Evolutionary conservation across 2,888 invertebrate species (phyloP).

Genomic region (Eremobia ochroleuca): DNA sequence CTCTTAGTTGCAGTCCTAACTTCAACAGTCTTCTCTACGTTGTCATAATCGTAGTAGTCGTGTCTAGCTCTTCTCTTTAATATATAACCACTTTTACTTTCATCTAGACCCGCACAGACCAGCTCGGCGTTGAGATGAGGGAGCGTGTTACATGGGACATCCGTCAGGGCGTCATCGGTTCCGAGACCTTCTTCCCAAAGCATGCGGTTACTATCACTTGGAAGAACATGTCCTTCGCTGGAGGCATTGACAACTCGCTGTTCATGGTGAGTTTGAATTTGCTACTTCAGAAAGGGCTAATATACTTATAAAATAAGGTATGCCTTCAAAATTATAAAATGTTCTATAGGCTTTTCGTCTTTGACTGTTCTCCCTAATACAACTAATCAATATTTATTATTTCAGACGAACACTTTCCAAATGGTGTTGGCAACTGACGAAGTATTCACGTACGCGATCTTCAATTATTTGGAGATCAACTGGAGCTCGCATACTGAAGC

Average conservation of each 20-base stretch:
- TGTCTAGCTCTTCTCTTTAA: neutral
- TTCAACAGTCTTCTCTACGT: neutral
- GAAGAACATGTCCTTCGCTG: slow-evolving; percentile 98
- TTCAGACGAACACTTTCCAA: slow-evolving; percentile 98
- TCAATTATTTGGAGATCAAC: slow-evolving; percentile 97
- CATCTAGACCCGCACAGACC: slow-evolving; percentile 93
- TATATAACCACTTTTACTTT: neutral
- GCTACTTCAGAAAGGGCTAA: neutral
- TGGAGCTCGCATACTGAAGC: slow-evolving; percentile 98
- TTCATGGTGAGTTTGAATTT: slow-evolving; percentile 90
- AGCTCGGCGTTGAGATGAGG: slow-evolving; percentile 96
- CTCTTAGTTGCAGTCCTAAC: neutral
- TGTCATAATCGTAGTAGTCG: neutral
- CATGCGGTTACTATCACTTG: slow-evolving; percentile 98
- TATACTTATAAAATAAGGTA: neutral
- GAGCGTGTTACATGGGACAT: slow-evolving; percentile 97
- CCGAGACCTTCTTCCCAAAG: slow-evolving; percentile 97
- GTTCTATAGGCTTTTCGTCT: neutral
- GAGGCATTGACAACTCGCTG: slow-evolving; percentile 95
- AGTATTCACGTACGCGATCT: slow-evolving; percentile 98
- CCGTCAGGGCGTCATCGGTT: slow-evolving; percentile 97
- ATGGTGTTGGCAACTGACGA: slow-evolving; percentile 98
- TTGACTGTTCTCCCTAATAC: neutral
- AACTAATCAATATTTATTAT: slow-evolving; percentile 14
- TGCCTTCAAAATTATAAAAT: neutral